phyloP scores from a whole-genome alignment of 2,113 vertebrate genomes.

The Urocitellus parryii region DNA sequence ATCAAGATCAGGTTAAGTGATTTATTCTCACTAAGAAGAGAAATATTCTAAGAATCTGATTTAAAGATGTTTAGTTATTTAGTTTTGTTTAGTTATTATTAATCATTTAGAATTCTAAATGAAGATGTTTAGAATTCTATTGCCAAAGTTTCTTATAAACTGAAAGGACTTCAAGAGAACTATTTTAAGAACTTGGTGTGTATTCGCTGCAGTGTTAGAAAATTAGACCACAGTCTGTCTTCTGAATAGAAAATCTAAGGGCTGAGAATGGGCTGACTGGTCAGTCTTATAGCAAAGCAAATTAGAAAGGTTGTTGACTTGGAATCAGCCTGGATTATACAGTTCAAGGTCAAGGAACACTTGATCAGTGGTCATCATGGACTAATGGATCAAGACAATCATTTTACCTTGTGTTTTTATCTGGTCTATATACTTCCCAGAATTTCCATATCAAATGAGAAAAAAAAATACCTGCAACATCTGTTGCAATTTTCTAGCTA shows the following conservation, averaged over 20 bases:
- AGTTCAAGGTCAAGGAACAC: not conserved
- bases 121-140: not conserved
- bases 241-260: not conserved
- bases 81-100: not conserved
- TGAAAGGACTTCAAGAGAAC: not conserved
- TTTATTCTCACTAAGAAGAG: not conserved
- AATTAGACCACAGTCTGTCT: not conserved
- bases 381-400: not conserved
- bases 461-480: not conserved
- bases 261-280: not conserved
- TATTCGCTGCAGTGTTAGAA: not conserved
- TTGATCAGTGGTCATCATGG: not conserved
- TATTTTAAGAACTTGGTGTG: not conserved
- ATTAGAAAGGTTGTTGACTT: not conserved
- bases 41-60: not conserved
- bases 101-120: no score
- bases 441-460: not conserved
- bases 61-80: not conserved
- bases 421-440: not conserved
- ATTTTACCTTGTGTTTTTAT: not conserved
- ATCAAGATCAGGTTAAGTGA: not conserved
- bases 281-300: not conserved
- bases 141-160: not conserved
- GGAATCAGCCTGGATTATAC: not conserved
- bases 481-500: not conserved